A percentile compares a stretch with the other conserved stretches of the same genome.
phyloP scores from a whole-genome alignment of 2,113 vertebrate species.

The Myrmophylax atrothorax region DNA sequence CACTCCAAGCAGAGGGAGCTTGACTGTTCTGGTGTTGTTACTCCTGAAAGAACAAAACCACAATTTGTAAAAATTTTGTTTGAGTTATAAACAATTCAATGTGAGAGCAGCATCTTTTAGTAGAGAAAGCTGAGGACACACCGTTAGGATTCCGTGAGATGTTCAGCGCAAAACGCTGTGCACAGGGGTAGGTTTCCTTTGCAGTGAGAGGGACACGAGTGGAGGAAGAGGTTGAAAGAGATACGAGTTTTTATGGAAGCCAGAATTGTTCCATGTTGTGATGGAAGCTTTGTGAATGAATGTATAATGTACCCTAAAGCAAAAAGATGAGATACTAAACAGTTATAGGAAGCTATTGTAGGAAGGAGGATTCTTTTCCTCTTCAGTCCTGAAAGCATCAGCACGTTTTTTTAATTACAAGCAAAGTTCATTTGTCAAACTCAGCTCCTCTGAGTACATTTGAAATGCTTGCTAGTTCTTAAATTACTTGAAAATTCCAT shows the following conservation, averaged over 20 bases:
- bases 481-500: conserved; percentile 59
- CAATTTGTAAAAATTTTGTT: not conserved
- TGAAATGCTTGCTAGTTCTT: conserved; percentile 26
- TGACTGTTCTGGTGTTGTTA: not conserved
- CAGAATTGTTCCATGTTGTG: not conserved
- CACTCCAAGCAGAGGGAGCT: not conserved
- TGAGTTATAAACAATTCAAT: not conserved
- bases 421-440: conserved; percentile 51
- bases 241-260: not conserved
- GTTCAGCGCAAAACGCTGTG: rapidly evolving
- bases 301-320: not conserved
- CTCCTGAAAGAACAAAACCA: not conserved
- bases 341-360: not conserved
- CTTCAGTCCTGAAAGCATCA: conserved; percentile 12
- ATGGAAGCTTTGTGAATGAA: conserved; percentile 10
- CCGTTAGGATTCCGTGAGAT: not conserved
- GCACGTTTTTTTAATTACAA: conserved; percentile 33
- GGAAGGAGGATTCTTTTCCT: not conserved
- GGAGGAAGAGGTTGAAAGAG: not conserved
- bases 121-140: not conserved
- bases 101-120: not conserved
- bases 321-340: not conserved
- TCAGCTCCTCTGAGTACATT: conserved; percentile 11
- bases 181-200: not conserved
- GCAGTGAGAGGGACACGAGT: not conserved